phyloP scores from a whole-genome alignment of 2,797 vertebrate species.

The Rachycentron canadum region DNA sequence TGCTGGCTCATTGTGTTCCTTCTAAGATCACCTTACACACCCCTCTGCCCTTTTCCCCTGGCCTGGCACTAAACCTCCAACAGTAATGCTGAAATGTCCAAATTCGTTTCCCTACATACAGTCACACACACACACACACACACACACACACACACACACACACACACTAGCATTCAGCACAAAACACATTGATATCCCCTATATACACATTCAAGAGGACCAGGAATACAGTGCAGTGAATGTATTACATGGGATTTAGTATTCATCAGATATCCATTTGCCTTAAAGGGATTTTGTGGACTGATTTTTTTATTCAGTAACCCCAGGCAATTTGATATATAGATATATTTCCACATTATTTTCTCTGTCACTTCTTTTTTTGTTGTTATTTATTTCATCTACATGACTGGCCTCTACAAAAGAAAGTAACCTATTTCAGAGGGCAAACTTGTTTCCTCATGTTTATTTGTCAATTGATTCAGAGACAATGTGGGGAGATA shows the following conservation, averaged over 20 bases:
- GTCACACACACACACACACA: constrained; percentile 35
- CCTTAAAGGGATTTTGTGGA: constrained; percentile 83
- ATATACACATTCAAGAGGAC: constrained; percentile 65
- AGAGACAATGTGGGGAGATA: constrained; percentile 48
- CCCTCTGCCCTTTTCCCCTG: constrained; percentile 43
- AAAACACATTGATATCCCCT: constrained; percentile 35
- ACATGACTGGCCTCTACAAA: constrained; percentile 77
- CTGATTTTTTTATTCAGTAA: constrained; percentile 74
- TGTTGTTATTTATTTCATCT: constrained; percentile 85
- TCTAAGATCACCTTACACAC: constrained; percentile 40
- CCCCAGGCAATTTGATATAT: constrained; percentile 75
- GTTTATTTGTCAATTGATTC: constrained; percentile 62
- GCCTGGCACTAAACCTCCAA: constrained; percentile 77
- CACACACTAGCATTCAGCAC: constrained; percentile 30
- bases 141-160: constrained; percentile 24
- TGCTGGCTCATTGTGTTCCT: constrained; percentile 47
- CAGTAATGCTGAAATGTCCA: constrained; percentile 76
- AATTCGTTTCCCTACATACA: constrained; percentile 49
- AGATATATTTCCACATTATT: constrained; percentile 73
- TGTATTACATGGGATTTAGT: constrained; percentile 78
- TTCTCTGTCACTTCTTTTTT: constrained; percentile 65
- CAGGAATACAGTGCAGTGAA: constrained; percentile 76
- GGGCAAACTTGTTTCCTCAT: constrained; percentile 62
- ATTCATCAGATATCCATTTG: constrained; percentile 75
- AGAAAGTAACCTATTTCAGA: constrained; percentile 69